Percentiles rank a stretch among this genome's conserved stretches.
These are phyloP conservation scores for Tragelaphus buxtoni DNA, from an alignment of 2,113 vertebrate species.

Conservation along the genomic window DNA sequence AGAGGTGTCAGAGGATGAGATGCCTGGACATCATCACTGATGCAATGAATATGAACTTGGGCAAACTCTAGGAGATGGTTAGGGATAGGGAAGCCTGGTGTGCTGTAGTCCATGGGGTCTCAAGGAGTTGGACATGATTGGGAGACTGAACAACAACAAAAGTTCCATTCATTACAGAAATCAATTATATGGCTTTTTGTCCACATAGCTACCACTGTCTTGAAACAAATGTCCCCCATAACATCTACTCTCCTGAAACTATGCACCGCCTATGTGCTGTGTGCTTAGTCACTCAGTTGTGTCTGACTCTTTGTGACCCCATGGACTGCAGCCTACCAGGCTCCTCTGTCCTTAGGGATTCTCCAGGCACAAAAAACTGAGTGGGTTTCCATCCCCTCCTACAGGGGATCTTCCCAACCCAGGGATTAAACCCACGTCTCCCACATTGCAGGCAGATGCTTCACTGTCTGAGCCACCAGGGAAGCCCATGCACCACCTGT, in stretches of 20 bases:
- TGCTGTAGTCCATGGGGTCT: not conserved
- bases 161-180: not conserved
- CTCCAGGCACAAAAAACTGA: not conserved
- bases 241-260: not conserved
- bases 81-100: not conserved
- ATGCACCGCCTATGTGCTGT: not conserved
- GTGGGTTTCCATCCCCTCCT: not conserved
- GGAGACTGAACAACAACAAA: not conserved
- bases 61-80: not conserved
- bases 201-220: not conserved
- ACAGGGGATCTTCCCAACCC: not conserved
- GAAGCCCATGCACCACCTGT: not conserved
- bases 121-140: not conserved
- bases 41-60: not conserved
- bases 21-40: not conserved
- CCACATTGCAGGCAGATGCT: not conserved
- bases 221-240: not conserved
- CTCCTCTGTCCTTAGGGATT: not conserved
- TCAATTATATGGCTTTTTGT: not conserved
- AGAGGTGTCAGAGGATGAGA: not conserved
- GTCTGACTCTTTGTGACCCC: accelerated
- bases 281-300: not conserved
- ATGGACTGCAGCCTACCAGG: not conserved
- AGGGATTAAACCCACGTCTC: not conserved
- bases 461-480: not conserved